phyloP scores from a whole-genome alignment of 2,888 invertebrate genomes.

The Phoronis australis region DNA sequence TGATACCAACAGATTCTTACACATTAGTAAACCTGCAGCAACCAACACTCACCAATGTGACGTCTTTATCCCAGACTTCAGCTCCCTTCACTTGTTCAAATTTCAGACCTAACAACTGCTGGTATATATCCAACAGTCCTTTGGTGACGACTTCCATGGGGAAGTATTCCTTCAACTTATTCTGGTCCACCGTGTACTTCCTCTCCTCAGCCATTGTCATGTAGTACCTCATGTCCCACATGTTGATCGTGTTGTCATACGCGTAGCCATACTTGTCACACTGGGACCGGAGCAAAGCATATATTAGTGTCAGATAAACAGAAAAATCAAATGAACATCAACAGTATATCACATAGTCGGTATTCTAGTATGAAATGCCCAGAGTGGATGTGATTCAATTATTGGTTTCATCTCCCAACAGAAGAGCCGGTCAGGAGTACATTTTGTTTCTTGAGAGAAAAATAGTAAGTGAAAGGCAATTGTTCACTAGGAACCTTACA shows the following conservation, averaged over 20 bases:
- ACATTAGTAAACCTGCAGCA: no score
- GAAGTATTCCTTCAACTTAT: slow-evolving; percentile 55
- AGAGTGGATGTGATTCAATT: no score
- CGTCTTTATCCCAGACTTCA: slow-evolving; percentile 55
- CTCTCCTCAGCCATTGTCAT: slow-evolving; percentile 54
- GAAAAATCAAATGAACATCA: no score
- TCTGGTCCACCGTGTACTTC: slow-evolving; percentile 55
- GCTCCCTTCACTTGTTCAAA: slow-evolving; percentile 50
- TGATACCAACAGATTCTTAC: no score
- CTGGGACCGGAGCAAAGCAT: slow-evolving; percentile 28
- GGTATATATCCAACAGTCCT: slow-evolving; percentile 55
- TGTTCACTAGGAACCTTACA: no score
- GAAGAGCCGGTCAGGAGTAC: no score
- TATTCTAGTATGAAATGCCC: no score
- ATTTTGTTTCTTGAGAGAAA: no score
- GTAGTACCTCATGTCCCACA: slow-evolving; percentile 56
- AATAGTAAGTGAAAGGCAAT: no score
- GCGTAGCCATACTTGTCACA: slow-evolving; percentile 50
- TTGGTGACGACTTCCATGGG: slow-evolving; percentile 55
- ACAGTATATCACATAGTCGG: no score
- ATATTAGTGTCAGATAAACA: no score
- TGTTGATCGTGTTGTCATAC: slow-evolving; percentile 52
- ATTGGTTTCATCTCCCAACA: no score
- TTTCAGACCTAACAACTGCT: slow-evolving; percentile 53
- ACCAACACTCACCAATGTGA: slow-evolving; percentile 48